Evolutionary conservation across 64 coral and sea anemone genomes (phyloP).

Genomic region (Pachyseris speciosa): DNA sequence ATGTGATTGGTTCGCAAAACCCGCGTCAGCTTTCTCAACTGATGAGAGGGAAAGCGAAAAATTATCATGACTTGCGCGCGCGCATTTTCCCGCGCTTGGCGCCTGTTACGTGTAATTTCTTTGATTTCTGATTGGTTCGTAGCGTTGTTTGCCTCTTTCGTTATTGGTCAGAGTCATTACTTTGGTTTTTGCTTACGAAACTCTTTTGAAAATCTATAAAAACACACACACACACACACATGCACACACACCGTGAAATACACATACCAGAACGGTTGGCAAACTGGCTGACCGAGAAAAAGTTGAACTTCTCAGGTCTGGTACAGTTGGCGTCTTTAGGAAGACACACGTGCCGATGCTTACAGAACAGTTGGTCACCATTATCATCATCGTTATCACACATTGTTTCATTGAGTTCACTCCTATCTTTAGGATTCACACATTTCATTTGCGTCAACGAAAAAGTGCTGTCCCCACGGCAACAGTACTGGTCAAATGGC

Average conservation of each 20-base stretch:
- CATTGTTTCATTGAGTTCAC: neutral
- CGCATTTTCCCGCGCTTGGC: too few relatives aligned
- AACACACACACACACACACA: neutral
- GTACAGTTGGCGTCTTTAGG: constrained; percentile 13
- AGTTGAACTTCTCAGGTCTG: neutral
- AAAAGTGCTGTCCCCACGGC: neutral
- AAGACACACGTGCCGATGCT: neutral
- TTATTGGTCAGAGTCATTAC: too few relatives aligned
- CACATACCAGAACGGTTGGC: constrained; percentile 2
- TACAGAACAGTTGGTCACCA: neutral
- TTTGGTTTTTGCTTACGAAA: too few relatives aligned
- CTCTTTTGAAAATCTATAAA: too few relatives aligned
- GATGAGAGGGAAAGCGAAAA: too few relatives aligned
- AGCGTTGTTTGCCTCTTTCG: too few relatives aligned
- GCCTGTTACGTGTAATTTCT: too few relatives aligned
- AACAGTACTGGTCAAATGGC: neutral
- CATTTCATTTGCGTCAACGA: constrained; percentile 6
- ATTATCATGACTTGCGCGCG: too few relatives aligned
- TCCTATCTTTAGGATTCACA: neutral
- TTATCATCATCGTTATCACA: neutral
- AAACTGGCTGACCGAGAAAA: constrained; percentile 11
- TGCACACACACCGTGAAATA: neutral
- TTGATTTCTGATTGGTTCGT: too few relatives aligned
- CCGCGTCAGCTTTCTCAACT: too few relatives aligned
- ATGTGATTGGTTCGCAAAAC: too few relatives aligned